Percentiles rank a stretch among this genome's conserved stretches.
These are phyloP conservation scores for Andrena bucephala DNA, from an alignment of 2,888 invertebrate species.

Conservation along the genomic window DNA sequence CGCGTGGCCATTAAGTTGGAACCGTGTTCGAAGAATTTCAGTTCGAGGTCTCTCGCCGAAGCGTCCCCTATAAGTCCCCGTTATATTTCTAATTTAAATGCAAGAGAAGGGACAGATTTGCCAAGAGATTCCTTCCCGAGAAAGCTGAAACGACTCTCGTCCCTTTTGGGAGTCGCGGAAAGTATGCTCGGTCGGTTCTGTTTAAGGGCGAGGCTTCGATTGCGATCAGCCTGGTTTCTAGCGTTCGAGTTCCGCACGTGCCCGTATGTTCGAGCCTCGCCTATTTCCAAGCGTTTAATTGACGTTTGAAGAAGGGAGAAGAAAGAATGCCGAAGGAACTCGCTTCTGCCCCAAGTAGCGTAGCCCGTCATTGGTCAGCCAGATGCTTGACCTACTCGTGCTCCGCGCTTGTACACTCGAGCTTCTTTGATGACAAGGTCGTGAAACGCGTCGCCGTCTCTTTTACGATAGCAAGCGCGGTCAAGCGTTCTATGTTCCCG, in stretches of 20 bases:
- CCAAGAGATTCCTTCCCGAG: background rate
- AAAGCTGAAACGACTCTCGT: background rate
- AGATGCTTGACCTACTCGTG: slow-evolving; percentile 63
- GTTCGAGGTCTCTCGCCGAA: background rate
- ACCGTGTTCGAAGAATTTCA: background rate
- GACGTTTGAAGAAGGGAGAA: background rate
- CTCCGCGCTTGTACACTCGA: slow-evolving; percentile 46
- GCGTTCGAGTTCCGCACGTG: background rate
- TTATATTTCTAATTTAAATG: slow-evolving; percentile 46
- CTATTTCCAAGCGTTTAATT: background rate
- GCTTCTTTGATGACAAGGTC: slow-evolving; percentile 61
- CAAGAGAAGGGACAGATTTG: slow-evolving; percentile 1
- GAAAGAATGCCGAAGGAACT: slow-evolving; percentile 11
- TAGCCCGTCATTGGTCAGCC: slow-evolving; percentile 44
- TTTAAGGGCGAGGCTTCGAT: background rate
- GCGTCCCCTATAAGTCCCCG: background rate
- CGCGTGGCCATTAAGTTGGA: slow-evolving; percentile 27
- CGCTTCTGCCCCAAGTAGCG: slow-evolving; percentile 8
- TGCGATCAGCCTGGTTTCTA: background rate
- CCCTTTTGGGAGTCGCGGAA: background rate
- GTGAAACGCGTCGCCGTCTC: slow-evolving; percentile 49
- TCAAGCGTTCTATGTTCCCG: slow-evolving; percentile 9
- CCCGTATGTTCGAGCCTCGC: background rate
- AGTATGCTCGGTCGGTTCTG: slow-evolving; percentile 1
- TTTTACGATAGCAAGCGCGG: slow-evolving; percentile 26